Evolutionary conservation across 2,888 invertebrate genomes (phyloP).

Genomic region (Homarus gammarus): DNA sequence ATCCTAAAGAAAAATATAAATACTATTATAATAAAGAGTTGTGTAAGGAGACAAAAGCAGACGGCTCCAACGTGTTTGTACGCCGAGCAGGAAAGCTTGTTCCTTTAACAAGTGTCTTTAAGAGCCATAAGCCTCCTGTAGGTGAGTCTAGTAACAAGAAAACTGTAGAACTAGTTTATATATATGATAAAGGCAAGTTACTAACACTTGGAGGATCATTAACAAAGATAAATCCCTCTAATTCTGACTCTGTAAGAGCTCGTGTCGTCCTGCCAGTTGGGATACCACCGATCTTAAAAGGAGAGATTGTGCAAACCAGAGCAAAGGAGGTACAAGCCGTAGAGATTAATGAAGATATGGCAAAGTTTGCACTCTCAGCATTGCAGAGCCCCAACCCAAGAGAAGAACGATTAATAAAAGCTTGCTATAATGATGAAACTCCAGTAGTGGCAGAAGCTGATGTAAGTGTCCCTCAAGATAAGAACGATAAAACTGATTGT

Average conservation of each 20-base stretch:
- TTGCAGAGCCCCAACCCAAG: conserved; percentile 49
- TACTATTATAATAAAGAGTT: conserved; percentile 66
- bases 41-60: conserved; percentile 64
- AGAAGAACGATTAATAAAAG: conserved; percentile 10
- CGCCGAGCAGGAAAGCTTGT: conserved; percentile 67
- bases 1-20: conserved; percentile 69
- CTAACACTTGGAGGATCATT: conserved; percentile 72
- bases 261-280: conserved; percentile 69
- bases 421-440: not conserved
- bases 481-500: conserved; percentile 22
- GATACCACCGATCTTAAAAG: conserved; percentile 49
- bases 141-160: conserved; percentile 24
- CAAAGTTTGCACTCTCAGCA: conserved; percentile 74
- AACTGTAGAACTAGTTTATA: conserved; percentile 70
- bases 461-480: not conserved
- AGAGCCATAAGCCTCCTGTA: conserved; percentile 40
- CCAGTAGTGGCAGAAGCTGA: not conserved
- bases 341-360: conserved; percentile 73
- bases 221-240: conserved; percentile 72
- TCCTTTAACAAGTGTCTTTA: conserved; percentile 70
- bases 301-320: conserved; percentile 23
- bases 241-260: conserved; percentile 66
- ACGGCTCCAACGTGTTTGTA: conserved; percentile 70
- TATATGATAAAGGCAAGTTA: conserved; percentile 72
- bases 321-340: conserved; percentile 70